These are phyloP conservation scores for Campopleginae sp. DNA, from an alignment of 2,888 invertebrate genomes.

Conservation along the genomic window DNA sequence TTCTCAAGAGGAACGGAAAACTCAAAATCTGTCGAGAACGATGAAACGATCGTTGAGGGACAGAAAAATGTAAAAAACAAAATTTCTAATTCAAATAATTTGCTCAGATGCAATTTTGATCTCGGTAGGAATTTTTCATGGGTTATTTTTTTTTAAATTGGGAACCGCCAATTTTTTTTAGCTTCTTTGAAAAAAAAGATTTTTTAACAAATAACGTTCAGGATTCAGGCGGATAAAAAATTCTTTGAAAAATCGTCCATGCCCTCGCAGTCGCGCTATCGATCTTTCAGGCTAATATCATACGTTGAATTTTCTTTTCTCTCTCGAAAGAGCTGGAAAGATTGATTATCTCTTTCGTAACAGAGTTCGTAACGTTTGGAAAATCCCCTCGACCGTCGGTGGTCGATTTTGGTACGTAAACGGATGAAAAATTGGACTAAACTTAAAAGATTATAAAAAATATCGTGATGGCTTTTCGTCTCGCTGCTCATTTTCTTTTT, in stretches of 20 bases:
- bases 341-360: constrained; percentile 2
- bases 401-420: not conserved
- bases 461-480: not conserved
- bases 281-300: constrained; percentile 17
- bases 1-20: not conserved
- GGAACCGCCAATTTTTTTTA: not conserved
- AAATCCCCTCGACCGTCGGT: not conserved
- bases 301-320: constrained; percentile 21
- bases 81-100: not conserved
- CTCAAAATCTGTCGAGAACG: not conserved
- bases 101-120: not conserved
- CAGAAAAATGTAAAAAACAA: not conserved
- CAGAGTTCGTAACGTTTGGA: not conserved
- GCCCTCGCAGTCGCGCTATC: constrained; percentile 11
- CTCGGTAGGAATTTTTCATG: not conserved
- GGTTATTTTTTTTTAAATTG: too few relatives aligned
- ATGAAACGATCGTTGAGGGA: not conserved
- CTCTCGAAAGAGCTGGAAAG: not conserved
- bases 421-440: not conserved
- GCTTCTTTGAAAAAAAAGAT: not conserved
- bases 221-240: not conserved
- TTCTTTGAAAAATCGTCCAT: constrained; percentile 31
- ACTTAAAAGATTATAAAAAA: not conserved
- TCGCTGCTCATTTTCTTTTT: not conserved
- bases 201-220: not conserved